A percentile compares a stretch with the other conserved stretches of the same genome.
These are phyloP conservation scores for Eulemur rubriventer DNA, from an alignment of 2,797 vertebrate genomes.

Conservation along the genomic window DNA sequence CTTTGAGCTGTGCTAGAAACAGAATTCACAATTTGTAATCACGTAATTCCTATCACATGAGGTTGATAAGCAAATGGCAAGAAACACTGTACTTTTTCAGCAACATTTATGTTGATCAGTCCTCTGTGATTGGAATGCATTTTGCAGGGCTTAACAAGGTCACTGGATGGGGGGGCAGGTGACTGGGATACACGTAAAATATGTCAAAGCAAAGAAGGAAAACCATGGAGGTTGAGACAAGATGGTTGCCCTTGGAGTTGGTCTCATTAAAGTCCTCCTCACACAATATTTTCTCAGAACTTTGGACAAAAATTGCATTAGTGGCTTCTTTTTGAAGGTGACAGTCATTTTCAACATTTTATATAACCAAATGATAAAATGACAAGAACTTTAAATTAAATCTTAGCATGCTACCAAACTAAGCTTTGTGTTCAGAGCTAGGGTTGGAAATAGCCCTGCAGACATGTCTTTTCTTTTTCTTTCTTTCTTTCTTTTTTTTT, in stretches of 20 bases:
- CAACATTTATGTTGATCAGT: accelerated
- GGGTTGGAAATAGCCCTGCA: background rate
- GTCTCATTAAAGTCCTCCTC: background rate
- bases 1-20: background rate
- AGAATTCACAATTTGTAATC: background rate
- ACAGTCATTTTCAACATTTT: conserved; percentile 78
- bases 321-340: conserved; percentile 62
- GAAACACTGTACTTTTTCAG: background rate
- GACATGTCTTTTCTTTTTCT: background rate
- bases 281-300: conserved; percentile 49
- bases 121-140: background rate
- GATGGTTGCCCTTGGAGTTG: background rate
- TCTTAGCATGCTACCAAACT: conserved; percentile 43
- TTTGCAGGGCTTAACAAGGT: conserved; percentile 4
- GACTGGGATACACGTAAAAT: background rate
- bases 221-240: background rate
- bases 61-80: background rate
- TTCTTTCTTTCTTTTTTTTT: conserved; percentile 41
- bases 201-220: background rate
- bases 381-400: conserved; percentile 78
- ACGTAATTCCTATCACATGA: background rate
- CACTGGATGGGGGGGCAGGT: background rate
- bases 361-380: conserved; percentile 63
- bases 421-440: background rate
- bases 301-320: conserved; percentile 65